Evolutionary conservation across 1,140 invertebrate genomes (phyloP), one percentile per base, ranked within the genome.

Genomic region (Ectropis grisescens): DNA sequence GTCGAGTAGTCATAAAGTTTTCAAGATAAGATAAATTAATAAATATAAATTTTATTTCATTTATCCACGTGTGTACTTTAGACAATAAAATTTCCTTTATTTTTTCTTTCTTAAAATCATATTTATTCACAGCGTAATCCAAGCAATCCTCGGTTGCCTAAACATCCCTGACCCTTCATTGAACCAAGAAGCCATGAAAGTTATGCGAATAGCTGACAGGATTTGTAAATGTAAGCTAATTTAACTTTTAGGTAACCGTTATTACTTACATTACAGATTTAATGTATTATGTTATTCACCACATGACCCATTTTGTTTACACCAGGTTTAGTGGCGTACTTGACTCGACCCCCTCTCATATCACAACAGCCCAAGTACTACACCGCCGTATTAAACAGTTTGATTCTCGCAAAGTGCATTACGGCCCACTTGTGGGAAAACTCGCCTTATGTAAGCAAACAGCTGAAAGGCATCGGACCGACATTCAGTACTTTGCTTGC

Each of bases 381-480:
- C 44, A 47, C 62, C 22, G 72, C 82, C 2, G 51, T 91, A n/a
- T 41, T 89, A 1, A 88, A 85, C 58, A 74, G 90, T 1, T 58
- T 88, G 12, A 66, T 86, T 9, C 67, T 93, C 12, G 68, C 76
- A 1, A 92, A 93, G 80, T 90, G 89, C 54, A 81, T 93, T 30
- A 60, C 74, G 13, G 83, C 87, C 1, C 84, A 85, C 47, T 61
- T 93, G 10, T 94, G 92, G 92, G 90, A 93, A 53, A 87, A 93
- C 55, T 91, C 91, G 0, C 82, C 74, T 11, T 88, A 85, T 65
- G 84, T 93, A n/a, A 81, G 86, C 12, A 86, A 86, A 53, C 92
- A 93, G 57, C 58, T 94, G 9, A 85, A 86, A 35, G 87, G 87
- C 25, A 91, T 94, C 38, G 91, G 91, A 34, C 83, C 79, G 2